Evolutionary conservation across 2,888 invertebrate genomes (phyloP).

Genomic region (Hydrotaea diabolus): DNA sequence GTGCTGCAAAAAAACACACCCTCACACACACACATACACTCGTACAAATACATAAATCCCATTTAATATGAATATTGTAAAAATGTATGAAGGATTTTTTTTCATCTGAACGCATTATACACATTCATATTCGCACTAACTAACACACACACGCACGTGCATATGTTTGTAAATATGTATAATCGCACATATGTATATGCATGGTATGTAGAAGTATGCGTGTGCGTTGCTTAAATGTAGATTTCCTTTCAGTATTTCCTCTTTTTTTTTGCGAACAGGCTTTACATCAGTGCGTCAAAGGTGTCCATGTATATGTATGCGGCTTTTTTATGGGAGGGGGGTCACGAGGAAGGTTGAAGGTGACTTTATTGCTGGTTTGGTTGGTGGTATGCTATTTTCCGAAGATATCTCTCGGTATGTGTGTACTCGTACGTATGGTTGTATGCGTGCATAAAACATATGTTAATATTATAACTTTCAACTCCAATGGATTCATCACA

Average conservation of each 20-base stretch:
- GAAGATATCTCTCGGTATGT: neutral
- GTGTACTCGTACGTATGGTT: neutral
- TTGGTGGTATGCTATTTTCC: neutral
- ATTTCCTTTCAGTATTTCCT: slow-evolving; percentile 7
- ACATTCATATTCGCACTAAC: neutral
- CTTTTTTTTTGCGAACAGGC: neutral
- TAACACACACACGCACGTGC: neutral
- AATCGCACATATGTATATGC: neutral
- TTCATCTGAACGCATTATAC: neutral
- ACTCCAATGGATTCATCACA: slow-evolving; percentile 44
- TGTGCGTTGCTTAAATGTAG: neutral
- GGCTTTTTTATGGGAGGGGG: neutral
- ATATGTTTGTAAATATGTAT: neutral
- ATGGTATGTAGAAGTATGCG: too few species aligned
- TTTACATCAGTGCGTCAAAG: slow-evolving; percentile 8
- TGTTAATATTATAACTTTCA: slow-evolving; percentile 59
- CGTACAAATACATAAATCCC: slow-evolving; percentile 54
- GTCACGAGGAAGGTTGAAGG: neutral
- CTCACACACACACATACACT: neutral
- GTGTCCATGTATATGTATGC: neutral
- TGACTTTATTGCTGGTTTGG: neutral
- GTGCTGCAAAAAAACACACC: neutral
- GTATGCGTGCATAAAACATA: slow-evolving; percentile 46
- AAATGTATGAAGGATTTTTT: slow-evolving; percentile 51
- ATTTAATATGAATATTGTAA: slow-evolving; percentile 59